These are phyloP conservation scores for Dicrostonyx torquatus DNA, from an alignment of 2,797 vertebrate genomes.

Conservation along the genomic window DNA sequence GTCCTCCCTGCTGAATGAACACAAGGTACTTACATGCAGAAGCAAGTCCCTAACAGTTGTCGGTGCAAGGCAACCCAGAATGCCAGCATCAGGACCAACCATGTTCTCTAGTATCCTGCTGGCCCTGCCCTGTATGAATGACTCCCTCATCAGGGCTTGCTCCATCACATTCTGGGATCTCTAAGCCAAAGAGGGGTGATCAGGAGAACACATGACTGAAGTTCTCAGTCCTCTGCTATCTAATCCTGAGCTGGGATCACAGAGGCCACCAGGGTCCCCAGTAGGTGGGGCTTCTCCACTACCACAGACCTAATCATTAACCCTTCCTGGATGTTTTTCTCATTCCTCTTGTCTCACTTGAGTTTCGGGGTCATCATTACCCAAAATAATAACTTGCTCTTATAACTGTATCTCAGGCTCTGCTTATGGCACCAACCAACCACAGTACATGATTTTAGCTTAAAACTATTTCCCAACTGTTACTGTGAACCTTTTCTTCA, in stretches of 20 bases:
- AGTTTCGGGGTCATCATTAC: background rate
- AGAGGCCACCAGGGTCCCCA: background rate
- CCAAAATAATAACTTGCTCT: background rate
- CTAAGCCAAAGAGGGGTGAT: background rate
- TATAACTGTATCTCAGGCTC: background rate
- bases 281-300: fast-evolving
- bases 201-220: fast-evolving
- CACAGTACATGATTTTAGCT: background rate
- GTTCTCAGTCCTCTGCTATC: fast-evolving
- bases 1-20: background rate
- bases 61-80: fast-evolving
- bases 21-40: fast-evolving
- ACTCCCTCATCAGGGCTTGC: background rate
- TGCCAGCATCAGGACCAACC: background rate
- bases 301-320: no score
- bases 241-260: background rate
- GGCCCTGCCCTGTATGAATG: fast-evolving
- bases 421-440: background rate
- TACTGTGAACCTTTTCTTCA: background rate
- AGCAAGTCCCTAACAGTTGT: fast-evolving
- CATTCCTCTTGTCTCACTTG: background rate
- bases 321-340: background rate
- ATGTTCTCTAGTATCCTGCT: background rate
- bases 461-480: background rate
- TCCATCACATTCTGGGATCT: background rate